phyloP scores from a whole-genome alignment of 2,888 invertebrate genomes.

The Temnothorax ravouxi region DNA sequence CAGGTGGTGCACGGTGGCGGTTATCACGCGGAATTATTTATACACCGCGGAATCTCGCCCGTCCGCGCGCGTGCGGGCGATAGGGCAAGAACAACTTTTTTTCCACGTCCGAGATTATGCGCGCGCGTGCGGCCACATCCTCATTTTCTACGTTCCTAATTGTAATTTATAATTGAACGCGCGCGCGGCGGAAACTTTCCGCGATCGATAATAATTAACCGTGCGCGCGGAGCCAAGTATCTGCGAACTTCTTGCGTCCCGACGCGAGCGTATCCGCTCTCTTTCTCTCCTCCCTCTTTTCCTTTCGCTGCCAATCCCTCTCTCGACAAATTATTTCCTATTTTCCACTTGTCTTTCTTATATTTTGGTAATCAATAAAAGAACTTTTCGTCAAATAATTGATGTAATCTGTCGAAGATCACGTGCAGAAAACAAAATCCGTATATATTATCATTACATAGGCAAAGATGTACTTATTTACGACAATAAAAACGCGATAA shows the following conservation, averaged over 20 bases:
- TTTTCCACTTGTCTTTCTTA: not conserved
- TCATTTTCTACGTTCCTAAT: slow-evolving; percentile 56
- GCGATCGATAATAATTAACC: slow-evolving; percentile 57
- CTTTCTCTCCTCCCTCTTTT: not conserved
- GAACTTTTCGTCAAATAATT: not conserved
- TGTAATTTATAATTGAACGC: slow-evolving; percentile 54
- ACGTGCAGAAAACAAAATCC: not conserved
- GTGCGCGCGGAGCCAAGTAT: slow-evolving; percentile 42
- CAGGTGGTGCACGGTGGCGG: slow-evolving; percentile 54
- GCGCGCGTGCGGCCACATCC: slow-evolving; percentile 24
- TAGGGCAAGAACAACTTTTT: slow-evolving; percentile 35
- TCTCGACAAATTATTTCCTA: not conserved
- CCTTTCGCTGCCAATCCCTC: not conserved
- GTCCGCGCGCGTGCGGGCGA: not conserved
- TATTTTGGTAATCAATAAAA: not conserved
- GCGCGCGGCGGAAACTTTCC: slow-evolving; percentile 39
- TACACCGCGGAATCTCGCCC: slow-evolving; percentile 24
- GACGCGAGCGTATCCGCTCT: not conserved
- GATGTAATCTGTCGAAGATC: not conserved
- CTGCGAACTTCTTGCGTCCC: slow-evolving; percentile 28
- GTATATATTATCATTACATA: not conserved
- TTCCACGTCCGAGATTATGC: slow-evolving; percentile 42
- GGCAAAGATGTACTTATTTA: not conserved
- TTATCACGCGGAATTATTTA: slow-evolving; percentile 49
- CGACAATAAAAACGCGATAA: not conserved